phyloP scores from a whole-genome alignment of 2,797 vertebrate species.

The Sebastes hubbsi region DNA sequence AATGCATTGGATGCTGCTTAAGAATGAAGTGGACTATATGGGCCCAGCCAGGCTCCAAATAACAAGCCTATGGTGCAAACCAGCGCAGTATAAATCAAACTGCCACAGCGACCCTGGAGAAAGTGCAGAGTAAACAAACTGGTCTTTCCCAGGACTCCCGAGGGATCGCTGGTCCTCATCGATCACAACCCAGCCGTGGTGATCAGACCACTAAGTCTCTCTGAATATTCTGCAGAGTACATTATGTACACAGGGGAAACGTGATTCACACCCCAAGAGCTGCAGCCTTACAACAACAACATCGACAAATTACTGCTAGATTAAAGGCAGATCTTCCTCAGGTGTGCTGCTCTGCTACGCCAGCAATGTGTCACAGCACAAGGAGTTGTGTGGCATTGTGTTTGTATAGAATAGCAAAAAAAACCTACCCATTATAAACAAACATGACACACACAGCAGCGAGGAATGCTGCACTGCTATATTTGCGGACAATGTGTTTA shows the following conservation, averaged over 20 bases:
- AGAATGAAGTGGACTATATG: conserved; percentile 48
- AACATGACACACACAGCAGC: conserved; percentile 20
- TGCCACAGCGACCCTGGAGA: conserved; percentile 72
- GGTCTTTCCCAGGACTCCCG: conserved; percentile 76
- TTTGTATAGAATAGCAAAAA: conserved; percentile 18
- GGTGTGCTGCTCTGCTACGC: conserved; percentile 15
- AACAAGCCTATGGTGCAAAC: conserved; percentile 57
- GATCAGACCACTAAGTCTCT: conserved; percentile 51
- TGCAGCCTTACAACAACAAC: conserved; percentile 24
- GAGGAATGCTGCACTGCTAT: not conserved
- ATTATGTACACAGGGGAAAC: conserved; percentile 38
- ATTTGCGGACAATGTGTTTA: conserved; percentile 36
- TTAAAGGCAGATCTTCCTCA: conserved; percentile 45
- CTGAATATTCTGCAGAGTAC: conserved; percentile 50
- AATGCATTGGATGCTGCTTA: conserved; percentile 65
- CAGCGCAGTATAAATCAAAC: conserved; percentile 78
- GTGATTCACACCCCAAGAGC: conserved; percentile 42
- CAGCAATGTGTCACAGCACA: conserved; percentile 14
- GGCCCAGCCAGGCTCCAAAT: conserved; percentile 39
- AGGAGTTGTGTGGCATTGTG: not conserved
- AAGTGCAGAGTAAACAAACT: conserved; percentile 84
- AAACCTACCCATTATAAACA: conserved; percentile 26
- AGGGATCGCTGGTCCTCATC: conserved; percentile 70
- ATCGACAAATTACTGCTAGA: conserved; percentile 35
- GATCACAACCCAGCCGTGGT: conserved; percentile 63